Conservation (phyloP, 2,888 invertebrate species). For the Epirrhoe alternata region DNA sequence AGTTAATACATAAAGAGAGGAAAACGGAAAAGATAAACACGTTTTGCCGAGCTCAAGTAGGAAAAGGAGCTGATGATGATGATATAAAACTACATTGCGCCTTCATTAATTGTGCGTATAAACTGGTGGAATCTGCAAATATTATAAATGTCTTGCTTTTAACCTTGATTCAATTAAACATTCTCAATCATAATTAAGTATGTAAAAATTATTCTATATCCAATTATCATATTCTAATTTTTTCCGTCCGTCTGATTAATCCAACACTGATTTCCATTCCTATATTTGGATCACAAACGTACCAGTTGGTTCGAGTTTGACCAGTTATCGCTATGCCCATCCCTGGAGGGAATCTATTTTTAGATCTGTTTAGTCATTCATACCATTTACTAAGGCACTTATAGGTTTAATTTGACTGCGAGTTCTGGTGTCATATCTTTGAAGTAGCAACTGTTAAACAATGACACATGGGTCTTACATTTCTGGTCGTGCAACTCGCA, state of each 20-base stretch:
- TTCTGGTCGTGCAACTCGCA: conserved; percentile 24
- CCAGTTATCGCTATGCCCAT: conserved; percentile 71
- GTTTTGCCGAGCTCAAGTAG: too few species aligned
- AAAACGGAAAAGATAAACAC: too few species aligned
- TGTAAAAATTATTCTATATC: background rate
- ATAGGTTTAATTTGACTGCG: conserved; percentile 19
- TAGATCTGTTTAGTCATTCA: conserved; percentile 70
- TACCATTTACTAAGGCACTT: conserved; percentile 58
- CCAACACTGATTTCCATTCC: conserved; percentile 32
- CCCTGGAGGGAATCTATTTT: conserved; percentile 66
- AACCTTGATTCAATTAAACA: background rate
- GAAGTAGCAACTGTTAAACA: conserved; percentile 32
- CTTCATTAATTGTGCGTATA: background rate
- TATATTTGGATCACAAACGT: conserved; percentile 67
- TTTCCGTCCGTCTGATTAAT: background rate
- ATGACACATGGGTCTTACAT: conserved; percentile 22
- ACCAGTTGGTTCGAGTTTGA: conserved; percentile 65
- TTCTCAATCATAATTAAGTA: background rate
- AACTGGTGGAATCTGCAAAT: background rate
- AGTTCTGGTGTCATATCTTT: conserved; percentile 16
- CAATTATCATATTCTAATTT: background rate
- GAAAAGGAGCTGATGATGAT: too few species aligned
- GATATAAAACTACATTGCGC: too few species aligned
- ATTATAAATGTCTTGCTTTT: background rate
- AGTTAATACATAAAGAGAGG: too few species aligned